Base-by-base conservation (phyloP, 2,888 invertebrate species). In the Acronicta aceris region DNA sequence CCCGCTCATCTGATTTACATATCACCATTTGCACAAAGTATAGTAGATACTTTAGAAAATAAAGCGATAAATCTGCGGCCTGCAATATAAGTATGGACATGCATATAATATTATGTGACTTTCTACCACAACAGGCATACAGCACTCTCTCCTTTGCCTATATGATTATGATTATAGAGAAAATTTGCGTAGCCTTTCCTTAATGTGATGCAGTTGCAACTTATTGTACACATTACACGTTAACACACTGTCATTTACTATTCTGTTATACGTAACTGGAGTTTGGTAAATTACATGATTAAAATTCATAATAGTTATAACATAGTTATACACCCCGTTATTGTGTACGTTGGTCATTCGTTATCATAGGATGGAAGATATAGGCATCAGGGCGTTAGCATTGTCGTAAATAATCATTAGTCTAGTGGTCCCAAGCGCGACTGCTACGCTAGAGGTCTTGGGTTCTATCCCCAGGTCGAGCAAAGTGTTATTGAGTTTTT, bases 101-200 rank as follows among this genome's bases (percentile, higher is more conserved):
- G 40, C 50, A 43, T 56, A 49, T 59, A 63, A 72, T 55, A 54
- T 66, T 66, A 58, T 57, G 45, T 30, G 49, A 71, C 78, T 75
- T 77, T 75, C 75, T 59, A 65, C 27, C 30, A 47, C 21, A 60
- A 45, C 50, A 40, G 38, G 56, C 33, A n/a, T 59, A 36, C 33
- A 58, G 15, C 45, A 52, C 69, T 75, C 74, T 77, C 74, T 59
- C 74, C 53, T 58, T 42, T 25, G 55, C 40, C 38, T 38, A 38
- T 38, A 52, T 58, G 48, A 17, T 45, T 60, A 52, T 72, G 60
- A 48, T 57, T 72, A 53, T 42, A n/a, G 74, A 46, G 47, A 42
- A 52, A 61, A 56, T 67, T 67, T 48, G 54, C 74, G 68, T 49
- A 47, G 52, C 73, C 62, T 73, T 62, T 43, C 57, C 68, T 60